Percentiles rank a stretch among this genome's conserved stretches.
phyloP scores from a whole-genome alignment of 2,113 vertebrate genomes.

The Ictalurus furcatus region DNA sequence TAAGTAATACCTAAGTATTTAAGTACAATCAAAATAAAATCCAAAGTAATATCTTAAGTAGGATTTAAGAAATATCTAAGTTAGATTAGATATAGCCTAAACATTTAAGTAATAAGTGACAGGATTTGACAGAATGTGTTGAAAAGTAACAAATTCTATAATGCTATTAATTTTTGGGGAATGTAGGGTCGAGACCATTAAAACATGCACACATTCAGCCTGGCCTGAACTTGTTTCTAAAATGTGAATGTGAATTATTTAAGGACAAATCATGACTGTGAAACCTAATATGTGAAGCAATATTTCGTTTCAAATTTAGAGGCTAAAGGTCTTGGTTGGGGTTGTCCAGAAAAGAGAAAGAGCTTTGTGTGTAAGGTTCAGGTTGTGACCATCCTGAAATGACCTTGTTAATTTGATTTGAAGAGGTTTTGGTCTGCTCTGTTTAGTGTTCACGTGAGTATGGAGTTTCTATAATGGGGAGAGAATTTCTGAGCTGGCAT shows the following conservation, averaged over 20 bases:
- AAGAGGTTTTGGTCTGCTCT: slow-evolving; percentile 17
- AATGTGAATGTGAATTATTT: slow-evolving; percentile 3
- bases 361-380: background rate
- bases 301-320: background rate
- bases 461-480: slow-evolving; percentile 33
- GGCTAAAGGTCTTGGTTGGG: slow-evolving; percentile 7
- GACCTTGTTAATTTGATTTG: slow-evolving; percentile 30
- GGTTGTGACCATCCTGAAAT: background rate
- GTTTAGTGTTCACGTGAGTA: slow-evolving; percentile 34
- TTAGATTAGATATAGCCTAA: background rate
- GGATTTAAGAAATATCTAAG: background rate
- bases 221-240: background rate
- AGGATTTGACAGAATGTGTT: background rate
- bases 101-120: background rate
- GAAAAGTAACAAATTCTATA: background rate
- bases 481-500: slow-evolving; percentile 26
- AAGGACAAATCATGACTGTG: background rate
- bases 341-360: background rate
- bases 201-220: background rate
- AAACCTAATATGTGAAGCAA: background rate
- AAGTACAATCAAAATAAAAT: background rate
- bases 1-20: background rate
- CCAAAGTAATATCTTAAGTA: background rate
- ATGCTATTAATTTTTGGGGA: background rate
- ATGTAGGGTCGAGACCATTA: background rate